Evolutionary conservation across 1,140 invertebrate genomes (phyloP), one percentile per base, ranked within the genome.

Genomic region (Ganaspis sp.): DNA sequence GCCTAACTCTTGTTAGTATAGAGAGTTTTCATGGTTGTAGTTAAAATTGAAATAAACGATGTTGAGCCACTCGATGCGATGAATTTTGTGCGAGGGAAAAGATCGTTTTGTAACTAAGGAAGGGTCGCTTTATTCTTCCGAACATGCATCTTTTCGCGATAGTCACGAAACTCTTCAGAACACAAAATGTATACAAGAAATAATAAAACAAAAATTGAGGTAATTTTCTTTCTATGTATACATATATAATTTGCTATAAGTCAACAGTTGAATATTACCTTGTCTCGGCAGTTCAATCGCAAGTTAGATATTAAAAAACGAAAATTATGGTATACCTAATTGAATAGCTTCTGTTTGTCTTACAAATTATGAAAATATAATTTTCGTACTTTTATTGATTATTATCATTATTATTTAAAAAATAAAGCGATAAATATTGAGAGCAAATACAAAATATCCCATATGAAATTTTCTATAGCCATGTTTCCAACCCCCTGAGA

Each of bases 11-110:
- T 15, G 17, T 15, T n/a, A n/a, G n/a, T 12, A 64, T 26, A 29
- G 17, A 17, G 29, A 64, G 15, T 64, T 64, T 12, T 64, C 15
- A 29, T 64, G 54, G 12, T 21, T 64, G 12, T n/a, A n/a, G 5
- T 12, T 6, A 64, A 64, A 64, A 64, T 64, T 64, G 11, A 64
- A 64, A 64, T 29, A 64, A 64, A 64, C 23, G 54, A 64, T 64
- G 54, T 64, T 64, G 23, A 4, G 23, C 23, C 12, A 34, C 53
- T 58, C 53, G 53, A 58, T 58, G 23, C 9, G 53, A 58, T 58
- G 53, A 58, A 58, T 58, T 58, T 58, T 21, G 53, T 58, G 21
- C 19, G 53, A 58, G 53, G 53, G 53, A 21, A 58, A 26, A 64
- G 26, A 64, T 64, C 54, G 54, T 64, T 64, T 64, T n/a, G 23